These are phyloP conservation scores for Anas flavirostris DNA, from an alignment of 2,797 vertebrate species.

Conservation along the genomic window DNA sequence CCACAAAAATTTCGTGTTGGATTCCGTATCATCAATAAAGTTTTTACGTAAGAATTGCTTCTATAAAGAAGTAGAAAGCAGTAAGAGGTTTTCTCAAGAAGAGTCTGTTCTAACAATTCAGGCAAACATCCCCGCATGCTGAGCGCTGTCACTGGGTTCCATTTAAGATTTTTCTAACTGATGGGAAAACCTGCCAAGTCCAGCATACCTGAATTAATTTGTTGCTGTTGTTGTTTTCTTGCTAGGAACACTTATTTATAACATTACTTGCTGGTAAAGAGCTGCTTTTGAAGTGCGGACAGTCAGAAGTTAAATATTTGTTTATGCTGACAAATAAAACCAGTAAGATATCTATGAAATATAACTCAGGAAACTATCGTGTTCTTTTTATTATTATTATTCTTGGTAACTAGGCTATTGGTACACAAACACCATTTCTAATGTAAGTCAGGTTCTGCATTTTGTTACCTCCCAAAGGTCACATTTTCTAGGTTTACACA, in stretches of 20 bases:
- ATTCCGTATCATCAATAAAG: neutral
- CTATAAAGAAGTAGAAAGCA: neutral
- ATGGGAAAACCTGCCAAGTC: neutral
- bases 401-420: neutral
- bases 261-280: neutral
- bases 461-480: constrained; percentile 49
- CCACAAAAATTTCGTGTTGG: neutral
- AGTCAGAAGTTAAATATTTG: neutral
- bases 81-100: neutral
- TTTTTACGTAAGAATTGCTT: neutral
- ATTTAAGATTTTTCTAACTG: neutral
- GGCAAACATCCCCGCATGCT: accelerated
- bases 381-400: neutral
- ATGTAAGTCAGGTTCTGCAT: constrained; percentile 2
- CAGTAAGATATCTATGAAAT: neutral
- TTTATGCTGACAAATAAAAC: neutral
- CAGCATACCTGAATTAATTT: neutral
- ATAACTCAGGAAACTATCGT: neutral
- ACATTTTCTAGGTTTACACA: constrained; percentile 36
- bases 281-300: neutral
- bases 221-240: neutral
- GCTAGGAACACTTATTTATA: neutral
- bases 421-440: constrained; percentile 45
- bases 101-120: neutral
- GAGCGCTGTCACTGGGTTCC: neutral